phyloP scores from a whole-genome alignment of 2,888 invertebrate genomes.

The Coecobrya sp. region DNA sequence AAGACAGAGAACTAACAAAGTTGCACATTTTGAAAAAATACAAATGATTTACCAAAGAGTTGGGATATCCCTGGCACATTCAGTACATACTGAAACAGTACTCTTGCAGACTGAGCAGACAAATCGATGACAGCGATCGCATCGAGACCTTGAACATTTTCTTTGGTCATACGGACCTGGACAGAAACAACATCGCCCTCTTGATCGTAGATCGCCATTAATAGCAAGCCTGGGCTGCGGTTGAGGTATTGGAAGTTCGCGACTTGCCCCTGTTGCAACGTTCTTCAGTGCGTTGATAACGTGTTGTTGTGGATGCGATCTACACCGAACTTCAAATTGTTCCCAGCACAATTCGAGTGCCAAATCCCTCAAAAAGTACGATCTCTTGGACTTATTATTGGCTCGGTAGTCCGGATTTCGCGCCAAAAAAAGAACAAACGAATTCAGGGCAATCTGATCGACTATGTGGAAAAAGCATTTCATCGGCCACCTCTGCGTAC shows the following conservation, averaged over 20 bases:
- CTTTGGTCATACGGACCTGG: not conserved
- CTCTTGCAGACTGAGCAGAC: too few species aligned
- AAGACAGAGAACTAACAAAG: not conserved
- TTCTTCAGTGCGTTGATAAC: not conserved
- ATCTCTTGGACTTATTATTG: too few species aligned
- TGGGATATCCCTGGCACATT: too few species aligned
- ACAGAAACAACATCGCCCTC: not conserved
- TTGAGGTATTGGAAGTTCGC: not conserved
- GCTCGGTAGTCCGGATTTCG: not conserved
- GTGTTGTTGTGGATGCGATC: not conserved
- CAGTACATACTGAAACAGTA: too few species aligned
- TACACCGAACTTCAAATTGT: not conserved
- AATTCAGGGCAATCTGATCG: not conserved
- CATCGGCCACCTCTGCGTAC: not conserved
- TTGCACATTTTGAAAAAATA: not conserved
- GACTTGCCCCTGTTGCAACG: not conserved
- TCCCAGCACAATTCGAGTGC: not conserved
- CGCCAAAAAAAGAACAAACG: not conserved
- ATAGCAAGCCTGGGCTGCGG: not conserved
- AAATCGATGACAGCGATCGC: too few species aligned
- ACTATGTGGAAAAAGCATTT: not conserved
- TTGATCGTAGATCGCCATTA: not conserved
- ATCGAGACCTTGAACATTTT: too few species aligned
- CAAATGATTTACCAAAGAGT: too few species aligned
- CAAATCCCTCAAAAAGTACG: too few species aligned